Percentiles rank a stretch among this genome's conserved stretches.
Evolutionary conservation across 2,888 invertebrate genomes (phyloP).

Genomic region (Cybosia mesomella): DNA sequence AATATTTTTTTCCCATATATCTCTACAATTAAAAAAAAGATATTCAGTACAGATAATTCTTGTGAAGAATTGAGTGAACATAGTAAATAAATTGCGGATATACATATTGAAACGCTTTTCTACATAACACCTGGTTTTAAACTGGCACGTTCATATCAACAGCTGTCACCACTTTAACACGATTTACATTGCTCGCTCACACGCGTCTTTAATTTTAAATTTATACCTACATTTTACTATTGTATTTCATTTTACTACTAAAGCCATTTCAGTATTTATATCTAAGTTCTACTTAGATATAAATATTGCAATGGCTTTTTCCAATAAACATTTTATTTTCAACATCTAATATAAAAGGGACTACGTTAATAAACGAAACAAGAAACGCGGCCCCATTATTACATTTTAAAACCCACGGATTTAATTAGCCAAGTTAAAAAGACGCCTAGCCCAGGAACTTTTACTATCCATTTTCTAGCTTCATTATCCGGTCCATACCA

Average conservation of each 20-base stretch:
- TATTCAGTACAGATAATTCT: neutral
- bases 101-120: slow-evolving; percentile 13
- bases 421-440: too few species aligned
- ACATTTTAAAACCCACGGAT: too few species aligned
- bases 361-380: too few species aligned
- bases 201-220: slow-evolving; percentile 18
- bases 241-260: too few species aligned
- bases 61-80: neutral
- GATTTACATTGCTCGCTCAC: slow-evolving; percentile 35
- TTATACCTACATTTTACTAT: neutral
- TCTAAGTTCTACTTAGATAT: neutral
- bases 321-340: neutral
- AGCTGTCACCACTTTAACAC: slow-evolving; percentile 38
- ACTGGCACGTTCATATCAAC: slow-evolving; percentile 33
- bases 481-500: too few species aligned
- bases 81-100: neutral
- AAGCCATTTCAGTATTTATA: too few species aligned
- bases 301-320: neutral
- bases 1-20: too few species aligned
- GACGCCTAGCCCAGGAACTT: too few species aligned
- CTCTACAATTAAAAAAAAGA: too few species aligned
- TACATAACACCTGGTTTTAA: slow-evolving; percentile 23
- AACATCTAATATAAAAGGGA: too few species aligned
- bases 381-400: too few species aligned
- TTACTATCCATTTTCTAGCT: too few species aligned